Percentiles rank a stretch among this genome's conserved stretches.
Evolutionary conservation across 2,888 invertebrate species (phyloP).

Genomic region (Tenthredo amoena): DNA sequence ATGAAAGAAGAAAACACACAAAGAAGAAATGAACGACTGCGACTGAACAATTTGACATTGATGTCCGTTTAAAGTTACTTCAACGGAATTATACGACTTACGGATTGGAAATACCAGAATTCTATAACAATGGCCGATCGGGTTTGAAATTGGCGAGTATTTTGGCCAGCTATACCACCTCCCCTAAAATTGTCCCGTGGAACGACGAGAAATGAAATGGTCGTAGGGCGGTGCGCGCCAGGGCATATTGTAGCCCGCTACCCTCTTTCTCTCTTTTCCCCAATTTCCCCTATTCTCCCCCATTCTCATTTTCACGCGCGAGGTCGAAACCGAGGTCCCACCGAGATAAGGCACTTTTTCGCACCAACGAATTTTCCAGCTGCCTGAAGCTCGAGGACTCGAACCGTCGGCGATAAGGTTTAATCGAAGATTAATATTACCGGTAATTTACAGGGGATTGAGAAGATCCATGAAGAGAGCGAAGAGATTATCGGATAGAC

Average conservation of each 20-base stretch:
- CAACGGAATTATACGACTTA: neutral
- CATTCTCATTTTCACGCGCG: conserved; percentile 59
- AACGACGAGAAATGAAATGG: conserved; percentile 49
- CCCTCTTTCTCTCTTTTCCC: neutral
- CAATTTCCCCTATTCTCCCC: conserved; percentile 47
- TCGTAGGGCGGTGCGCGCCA: neutral
- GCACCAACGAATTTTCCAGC: conserved; percentile 66
- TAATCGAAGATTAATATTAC: conserved; percentile 74
- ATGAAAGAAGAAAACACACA: neutral
- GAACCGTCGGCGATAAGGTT: conserved; percentile 65
- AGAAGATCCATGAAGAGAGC: neutral
- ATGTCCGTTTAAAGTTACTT: neutral
- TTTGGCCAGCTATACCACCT: conserved; percentile 12
- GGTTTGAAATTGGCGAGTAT: conserved; percentile 41
- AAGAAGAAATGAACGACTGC: neutral
- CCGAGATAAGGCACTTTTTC: conserved; percentile 63
- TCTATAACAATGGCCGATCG: conserved; percentile 30
- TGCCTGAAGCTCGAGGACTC: conserved; percentile 49
- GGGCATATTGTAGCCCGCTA: conserved; percentile 49
- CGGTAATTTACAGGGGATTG: conserved; percentile 58
- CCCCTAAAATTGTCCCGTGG: conserved; percentile 13
- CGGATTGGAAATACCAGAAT: conserved; percentile 25
- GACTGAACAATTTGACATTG: neutral
- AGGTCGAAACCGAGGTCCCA: conserved; percentile 17
- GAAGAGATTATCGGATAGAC: conserved; percentile 20